Conservation (phyloP, 2,113 vertebrate species). For the Pongo abelii region DNA sequence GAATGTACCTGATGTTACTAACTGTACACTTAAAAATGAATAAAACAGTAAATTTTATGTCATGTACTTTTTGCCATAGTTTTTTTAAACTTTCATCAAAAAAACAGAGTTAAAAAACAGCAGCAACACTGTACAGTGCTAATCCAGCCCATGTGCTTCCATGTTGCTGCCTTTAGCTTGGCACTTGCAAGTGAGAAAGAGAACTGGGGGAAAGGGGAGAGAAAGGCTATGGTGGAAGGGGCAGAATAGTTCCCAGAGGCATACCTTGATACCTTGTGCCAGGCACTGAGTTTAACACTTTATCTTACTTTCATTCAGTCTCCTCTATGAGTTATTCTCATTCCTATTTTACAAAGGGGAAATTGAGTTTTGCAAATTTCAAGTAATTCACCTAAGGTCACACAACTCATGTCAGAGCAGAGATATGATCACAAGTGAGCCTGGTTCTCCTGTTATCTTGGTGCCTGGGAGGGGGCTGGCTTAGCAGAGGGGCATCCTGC, state of each 20-base stretch:
- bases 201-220: fast-evolving
- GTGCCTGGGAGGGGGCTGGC: no score
- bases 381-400: not conserved
- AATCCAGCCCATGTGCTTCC: not conserved
- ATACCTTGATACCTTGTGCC: not conserved
- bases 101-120: not conserved
- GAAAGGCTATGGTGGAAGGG: not conserved
- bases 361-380: not conserved
- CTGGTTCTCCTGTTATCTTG: not conserved
- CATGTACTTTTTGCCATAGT: not conserved
- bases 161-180: not conserved
- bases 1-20: not conserved
- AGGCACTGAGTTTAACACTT: not conserved
- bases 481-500: not conserved
- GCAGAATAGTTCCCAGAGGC: not conserved
- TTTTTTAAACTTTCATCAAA: not conserved
- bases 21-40: not conserved
- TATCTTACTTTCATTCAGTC: not conserved
- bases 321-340: not conserved
- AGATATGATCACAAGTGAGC: not conserved
- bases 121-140: not conserved
- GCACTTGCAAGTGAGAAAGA: not conserved
- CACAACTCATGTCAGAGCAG: not conserved
- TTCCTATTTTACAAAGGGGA: not conserved
- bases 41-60: not conserved